Evolutionary conservation across 2,797 vertebrate species (phyloP).

Genomic region (Bradypus variegatus): DNA sequence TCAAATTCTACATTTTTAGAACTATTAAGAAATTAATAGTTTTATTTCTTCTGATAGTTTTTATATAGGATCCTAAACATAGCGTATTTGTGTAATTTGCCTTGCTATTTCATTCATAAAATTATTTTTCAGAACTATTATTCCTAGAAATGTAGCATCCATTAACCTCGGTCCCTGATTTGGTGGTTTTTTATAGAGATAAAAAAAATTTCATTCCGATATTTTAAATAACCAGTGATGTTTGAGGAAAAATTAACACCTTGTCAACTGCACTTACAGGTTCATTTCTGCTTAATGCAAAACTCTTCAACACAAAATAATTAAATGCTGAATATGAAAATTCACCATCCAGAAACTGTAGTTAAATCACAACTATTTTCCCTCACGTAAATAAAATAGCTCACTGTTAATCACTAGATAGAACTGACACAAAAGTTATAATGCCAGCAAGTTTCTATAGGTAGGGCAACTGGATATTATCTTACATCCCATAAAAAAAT

Average conservation of each 20-base stretch:
- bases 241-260: conserved; percentile 23
- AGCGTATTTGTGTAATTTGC: neutral
- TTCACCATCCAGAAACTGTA: conserved; percentile 6
- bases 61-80: neutral
- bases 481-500: neutral
- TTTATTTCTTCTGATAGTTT: conserved; percentile 25
- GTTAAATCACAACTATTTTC: neutral
- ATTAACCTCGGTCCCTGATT: neutral
- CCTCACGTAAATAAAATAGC: conserved; percentile 10
- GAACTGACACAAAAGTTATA: neutral
- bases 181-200: conserved; percentile 5
- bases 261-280: neutral
- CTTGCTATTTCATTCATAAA: conserved; percentile 21
- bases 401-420: neutral
- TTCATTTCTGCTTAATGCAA: conserved; percentile 1
- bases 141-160: conserved; percentile 15
- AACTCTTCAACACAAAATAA: conserved; percentile 44
- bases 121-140: conserved; percentile 40
- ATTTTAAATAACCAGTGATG: conserved; percentile 18
- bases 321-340: conserved; percentile 16
- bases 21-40: conserved; percentile 27
- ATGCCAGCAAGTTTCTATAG: neutral
- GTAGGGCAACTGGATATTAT: neutral
- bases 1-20: conserved; percentile 25
- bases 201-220: neutral